Evolutionary conservation across 2,113 vertebrate species (phyloP).

Genomic region (Laticauda laticaudata): DNA sequence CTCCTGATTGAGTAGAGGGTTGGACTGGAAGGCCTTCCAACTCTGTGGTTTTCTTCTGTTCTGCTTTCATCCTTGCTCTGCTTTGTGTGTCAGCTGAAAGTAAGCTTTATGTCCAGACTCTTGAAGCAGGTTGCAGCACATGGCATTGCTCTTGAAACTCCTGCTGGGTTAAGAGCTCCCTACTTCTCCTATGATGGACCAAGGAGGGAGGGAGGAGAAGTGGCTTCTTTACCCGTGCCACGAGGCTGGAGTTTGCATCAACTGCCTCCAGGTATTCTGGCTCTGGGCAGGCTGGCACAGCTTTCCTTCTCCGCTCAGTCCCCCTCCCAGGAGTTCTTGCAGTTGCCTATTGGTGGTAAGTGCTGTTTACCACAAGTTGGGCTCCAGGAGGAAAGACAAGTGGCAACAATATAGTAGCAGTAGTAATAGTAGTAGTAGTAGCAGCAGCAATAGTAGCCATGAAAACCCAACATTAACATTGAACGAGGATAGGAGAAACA

Average conservation of each 20-base stretch:
- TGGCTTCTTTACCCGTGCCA: background rate
- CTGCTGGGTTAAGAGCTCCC: too few species aligned
- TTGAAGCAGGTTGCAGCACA: background rate
- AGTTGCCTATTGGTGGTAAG: background rate
- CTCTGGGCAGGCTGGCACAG: background rate
- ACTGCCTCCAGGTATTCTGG: background rate
- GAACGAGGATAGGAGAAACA: background rate
- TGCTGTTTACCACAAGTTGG: background rate
- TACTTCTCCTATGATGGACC: background rate
- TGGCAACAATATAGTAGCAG: background rate
- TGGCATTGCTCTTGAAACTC: background rate
- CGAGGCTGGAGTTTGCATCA: background rate
- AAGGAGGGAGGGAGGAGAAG: background rate
- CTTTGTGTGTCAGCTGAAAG: background rate
- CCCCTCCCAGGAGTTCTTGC: background rate
- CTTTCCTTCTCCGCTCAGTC: background rate
- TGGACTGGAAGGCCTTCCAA: background rate
- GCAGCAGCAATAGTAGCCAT: background rate
- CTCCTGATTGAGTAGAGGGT: background rate
- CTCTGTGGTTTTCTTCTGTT: background rate
- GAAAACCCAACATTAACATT: background rate
- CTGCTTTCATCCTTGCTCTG: background rate
- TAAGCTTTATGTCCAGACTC: background rate
- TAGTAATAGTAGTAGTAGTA: too few species aligned
- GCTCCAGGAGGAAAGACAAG: background rate